A percentile compares a stretch with the other conserved stretches of the same genome.
These are phyloP conservation scores for Oophaga sylvatica DNA, from an alignment of 2,797 vertebrate species.

Conservation along the genomic window DNA sequence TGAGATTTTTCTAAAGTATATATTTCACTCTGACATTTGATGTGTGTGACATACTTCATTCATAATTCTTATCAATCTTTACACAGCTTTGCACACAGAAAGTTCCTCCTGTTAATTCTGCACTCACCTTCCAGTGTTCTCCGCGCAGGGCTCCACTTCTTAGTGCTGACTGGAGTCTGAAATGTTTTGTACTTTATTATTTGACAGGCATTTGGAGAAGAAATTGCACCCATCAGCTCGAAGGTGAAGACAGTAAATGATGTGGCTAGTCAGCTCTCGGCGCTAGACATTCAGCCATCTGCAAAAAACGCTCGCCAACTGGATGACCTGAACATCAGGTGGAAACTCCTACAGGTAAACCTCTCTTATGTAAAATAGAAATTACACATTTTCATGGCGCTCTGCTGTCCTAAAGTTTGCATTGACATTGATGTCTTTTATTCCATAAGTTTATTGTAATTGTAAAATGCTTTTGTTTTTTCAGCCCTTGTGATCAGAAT, in stretches of 20 bases:
- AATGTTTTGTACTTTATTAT: conserved; percentile 21
- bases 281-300: conserved; percentile 91
- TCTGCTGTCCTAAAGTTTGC: neutral
- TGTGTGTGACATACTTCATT: neutral
- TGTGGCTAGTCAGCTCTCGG: conserved; percentile 86
- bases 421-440: neutral
- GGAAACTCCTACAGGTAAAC: conserved; percentile 91
- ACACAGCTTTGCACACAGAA: neutral
- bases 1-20: neutral
- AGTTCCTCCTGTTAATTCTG: neutral
- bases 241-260: conserved; percentile 90
- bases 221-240: conserved; percentile 85
- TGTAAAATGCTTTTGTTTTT: neutral
- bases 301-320: conserved; percentile 89
- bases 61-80: neutral
- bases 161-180: neutral
- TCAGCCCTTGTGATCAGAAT: neutral
- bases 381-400: neutral
- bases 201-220: conserved; percentile 87
- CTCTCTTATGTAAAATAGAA: neutral
- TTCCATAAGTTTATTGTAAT: neutral
- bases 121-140: neutral
- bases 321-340: conserved; percentile 94
- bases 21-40: neutral
- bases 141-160: neutral